phyloP scores from a whole-genome alignment of 2,888 invertebrate species.

The Zootermopsis nevadensis region DNA sequence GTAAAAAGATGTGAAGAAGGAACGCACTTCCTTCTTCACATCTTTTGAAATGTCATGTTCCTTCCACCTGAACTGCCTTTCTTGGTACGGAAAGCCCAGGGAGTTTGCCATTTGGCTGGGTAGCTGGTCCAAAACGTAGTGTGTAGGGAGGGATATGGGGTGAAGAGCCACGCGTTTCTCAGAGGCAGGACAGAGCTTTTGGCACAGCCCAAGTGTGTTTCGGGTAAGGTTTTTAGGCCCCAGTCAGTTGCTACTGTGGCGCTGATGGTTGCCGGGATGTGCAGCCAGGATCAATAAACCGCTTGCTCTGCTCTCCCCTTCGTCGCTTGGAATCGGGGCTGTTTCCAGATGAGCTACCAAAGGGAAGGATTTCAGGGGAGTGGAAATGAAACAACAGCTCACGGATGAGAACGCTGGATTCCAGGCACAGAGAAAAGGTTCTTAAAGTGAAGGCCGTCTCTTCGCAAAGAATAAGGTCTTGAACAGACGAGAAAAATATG shows the following conservation, averaged over 20 bases:
- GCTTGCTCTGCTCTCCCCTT: slow-evolving; percentile 6
- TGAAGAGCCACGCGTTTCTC: neutral
- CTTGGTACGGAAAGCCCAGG: neutral
- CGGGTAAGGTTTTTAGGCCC: neutral
- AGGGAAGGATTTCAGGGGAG: neutral
- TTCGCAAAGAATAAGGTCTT: neutral
- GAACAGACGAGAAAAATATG: neutral
- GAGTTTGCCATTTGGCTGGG: neutral
- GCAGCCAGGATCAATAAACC: slow-evolving; percentile 38
- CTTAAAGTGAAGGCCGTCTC: neutral
- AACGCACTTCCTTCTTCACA: too few species aligned
- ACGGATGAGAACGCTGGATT: slow-evolving; percentile 18
- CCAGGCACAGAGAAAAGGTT: neutral
- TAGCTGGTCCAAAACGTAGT: neutral
- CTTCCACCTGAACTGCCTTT: neutral
- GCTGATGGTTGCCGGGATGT: slow-evolving; percentile 11
- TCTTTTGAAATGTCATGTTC: neutral
- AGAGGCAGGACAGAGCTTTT: neutral
- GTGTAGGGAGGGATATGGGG: neutral
- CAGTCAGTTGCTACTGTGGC: neutral
- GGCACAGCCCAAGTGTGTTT: neutral
- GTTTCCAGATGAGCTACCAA: neutral
- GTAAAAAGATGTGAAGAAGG: neutral
- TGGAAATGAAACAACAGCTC: neutral
- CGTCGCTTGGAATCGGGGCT: neutral